Evolutionary conservation across 30 jellyfish, hydroid and myxozoan species (phyloP).

Genomic region (Aurelia aurita complex sp. Pacific): DNA sequence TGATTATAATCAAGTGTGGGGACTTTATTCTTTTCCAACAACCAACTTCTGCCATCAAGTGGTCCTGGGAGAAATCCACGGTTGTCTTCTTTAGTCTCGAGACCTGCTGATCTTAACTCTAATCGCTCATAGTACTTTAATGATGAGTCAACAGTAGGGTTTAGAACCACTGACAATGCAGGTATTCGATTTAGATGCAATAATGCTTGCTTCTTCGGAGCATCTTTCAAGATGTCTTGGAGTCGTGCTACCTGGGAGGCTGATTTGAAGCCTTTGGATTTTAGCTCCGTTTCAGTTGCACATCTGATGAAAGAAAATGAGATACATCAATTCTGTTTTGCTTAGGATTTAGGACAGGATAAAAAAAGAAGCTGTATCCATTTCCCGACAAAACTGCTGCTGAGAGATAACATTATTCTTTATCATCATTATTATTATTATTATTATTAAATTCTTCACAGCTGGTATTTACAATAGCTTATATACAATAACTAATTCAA

Average conservation of each 20-base stretch:
- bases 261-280: slow-evolving; percentile 66
- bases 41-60: slow-evolving; percentile 69
- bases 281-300: slow-evolving; percentile 71
- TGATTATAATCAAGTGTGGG: slow-evolving; percentile 78
- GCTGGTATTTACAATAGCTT: no score
- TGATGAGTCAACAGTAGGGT: slow-evolving; percentile 63
- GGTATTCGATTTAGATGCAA: slow-evolving; percentile 67
- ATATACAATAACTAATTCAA: no score
- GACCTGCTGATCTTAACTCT: slow-evolving; percentile 1
- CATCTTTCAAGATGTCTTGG: slow-evolving; percentile 70
- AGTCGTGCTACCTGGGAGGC: slow-evolving; percentile 73
- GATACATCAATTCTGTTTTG: no score
- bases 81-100: slow-evolving; percentile 13
- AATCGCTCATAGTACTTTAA: slow-evolving; percentile 34
- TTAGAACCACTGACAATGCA: slow-evolving; percentile 67
- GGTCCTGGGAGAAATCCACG: slow-evolving; percentile 80
- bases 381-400: no score
- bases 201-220: slow-evolving; percentile 68
- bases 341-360: no score
- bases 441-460: no score
- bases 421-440: no score
- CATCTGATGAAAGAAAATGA: slow-evolving; percentile 33
- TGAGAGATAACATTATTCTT: no score
- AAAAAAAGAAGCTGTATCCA: no score
- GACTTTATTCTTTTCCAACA: slow-evolving; percentile 60